Conservation (phyloP, 1,140 invertebrate species). For the Phymastichus coffea region DNA sequence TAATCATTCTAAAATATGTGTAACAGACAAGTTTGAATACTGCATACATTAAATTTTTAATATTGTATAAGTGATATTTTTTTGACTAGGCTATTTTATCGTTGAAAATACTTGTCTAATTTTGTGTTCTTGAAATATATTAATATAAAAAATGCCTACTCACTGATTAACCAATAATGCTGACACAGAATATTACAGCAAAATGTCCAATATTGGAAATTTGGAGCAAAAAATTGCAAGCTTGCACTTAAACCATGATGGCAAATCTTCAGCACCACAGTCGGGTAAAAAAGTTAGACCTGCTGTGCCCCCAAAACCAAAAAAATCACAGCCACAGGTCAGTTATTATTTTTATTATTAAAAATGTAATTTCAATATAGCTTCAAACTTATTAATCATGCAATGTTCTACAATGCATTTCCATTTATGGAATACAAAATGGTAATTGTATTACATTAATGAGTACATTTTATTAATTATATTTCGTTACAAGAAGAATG, state of each 20-base stretch:
- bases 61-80: not conserved
- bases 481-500: too few species aligned
- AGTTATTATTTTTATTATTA: too few species aligned
- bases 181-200: not conserved
- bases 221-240: slow-evolving; percentile 56
- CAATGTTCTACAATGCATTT: too few species aligned
- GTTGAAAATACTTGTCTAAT: not conserved
- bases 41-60: slow-evolving; percentile 3
- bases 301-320: slow-evolving; percentile 77
- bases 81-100: not conserved
- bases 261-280: slow-evolving; percentile 34
- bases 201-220: slow-evolving; percentile 49
- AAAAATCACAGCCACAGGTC: slow-evolving; percentile 72
- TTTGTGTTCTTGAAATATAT: not conserved
- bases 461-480: too few species aligned
- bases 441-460: too few species aligned
- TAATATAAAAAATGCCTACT: not conserved
- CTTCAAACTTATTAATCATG: too few species aligned
- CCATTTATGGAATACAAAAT: slow-evolving; percentile 22
- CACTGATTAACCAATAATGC: not conserved
- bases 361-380: too few species aligned
- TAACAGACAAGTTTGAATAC: slow-evolving; percentile 1
- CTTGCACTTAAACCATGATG: slow-evolving; percentile 50
- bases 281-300: slow-evolving; percentile 69
- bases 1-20: slow-evolving; percentile 2